These are phyloP conservation scores for Actinostola sp. DNA, from an alignment of 92 coral and sea anemone genomes.

Conservation along the genomic window DNA sequence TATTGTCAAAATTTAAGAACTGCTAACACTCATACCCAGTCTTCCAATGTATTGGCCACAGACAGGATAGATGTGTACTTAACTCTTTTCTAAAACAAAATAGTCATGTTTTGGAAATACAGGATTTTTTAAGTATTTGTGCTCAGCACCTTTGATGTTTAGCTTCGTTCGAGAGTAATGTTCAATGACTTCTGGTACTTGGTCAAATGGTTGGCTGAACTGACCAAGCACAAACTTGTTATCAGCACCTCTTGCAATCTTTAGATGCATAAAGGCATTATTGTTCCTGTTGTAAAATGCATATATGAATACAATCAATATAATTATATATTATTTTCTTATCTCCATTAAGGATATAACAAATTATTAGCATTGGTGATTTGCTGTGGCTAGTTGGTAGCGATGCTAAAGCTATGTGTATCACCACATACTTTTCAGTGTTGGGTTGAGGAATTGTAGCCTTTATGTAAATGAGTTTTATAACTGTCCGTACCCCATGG, in stretches of 20 bases:
- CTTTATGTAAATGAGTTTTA: too few species aligned
- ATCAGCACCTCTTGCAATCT: slow-evolving; percentile 68
- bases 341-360: too few species aligned
- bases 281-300: slow-evolving; percentile 69
- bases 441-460: too few species aligned
- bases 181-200: slow-evolving; percentile 84
- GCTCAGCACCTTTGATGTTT: slow-evolving; percentile 95
- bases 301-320: background rate
- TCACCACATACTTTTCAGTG: too few species aligned
- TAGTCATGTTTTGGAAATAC: slow-evolving; percentile 73
- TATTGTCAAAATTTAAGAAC: too few species aligned
- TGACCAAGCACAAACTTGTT: slow-evolving; percentile 93
- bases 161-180: slow-evolving; percentile 89
- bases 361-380: too few species aligned
- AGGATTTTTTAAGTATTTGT: slow-evolving; percentile 81
- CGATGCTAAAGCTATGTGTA: too few species aligned
- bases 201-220: slow-evolving; percentile 95
- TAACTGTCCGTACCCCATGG: too few species aligned
- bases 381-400: too few species aligned
- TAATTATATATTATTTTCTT: background rate
- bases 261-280: slow-evolving; percentile 88
- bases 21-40: too few species aligned
- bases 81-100: slow-evolving; percentile 73
- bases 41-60: too few species aligned
- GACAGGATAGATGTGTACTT: too few species aligned